phyloP scores from a whole-genome alignment of 2,113 vertebrate species.

The Seriola quinqueradiata region DNA sequence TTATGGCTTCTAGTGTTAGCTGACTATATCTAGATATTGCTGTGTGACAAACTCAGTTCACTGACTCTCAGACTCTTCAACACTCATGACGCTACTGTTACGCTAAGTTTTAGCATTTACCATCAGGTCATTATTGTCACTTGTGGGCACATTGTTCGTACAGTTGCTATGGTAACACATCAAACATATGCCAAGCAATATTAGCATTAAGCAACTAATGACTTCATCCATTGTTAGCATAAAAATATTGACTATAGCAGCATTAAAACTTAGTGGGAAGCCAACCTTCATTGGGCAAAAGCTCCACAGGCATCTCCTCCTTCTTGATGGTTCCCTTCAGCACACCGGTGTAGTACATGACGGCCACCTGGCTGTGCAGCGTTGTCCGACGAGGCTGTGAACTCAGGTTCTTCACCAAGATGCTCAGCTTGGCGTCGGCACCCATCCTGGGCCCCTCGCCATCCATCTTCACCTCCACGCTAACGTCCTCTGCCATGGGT shows the following conservation, averaged over 20 bases:
- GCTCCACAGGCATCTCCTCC: constrained; percentile 78
- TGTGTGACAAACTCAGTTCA: too few species aligned
- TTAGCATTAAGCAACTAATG: background rate
- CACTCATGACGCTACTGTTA: too few species aligned
- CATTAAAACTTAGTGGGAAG: background rate
- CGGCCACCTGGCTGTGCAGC: constrained; percentile 87
- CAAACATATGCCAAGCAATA: background rate
- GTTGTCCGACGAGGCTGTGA: constrained; percentile 81
- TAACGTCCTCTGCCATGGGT: constrained; percentile 81
- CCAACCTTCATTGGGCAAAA: constrained; percentile 85
- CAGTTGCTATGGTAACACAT: background rate
- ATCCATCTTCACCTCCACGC: constrained; percentile 85
- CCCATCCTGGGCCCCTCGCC: constrained; percentile 88
- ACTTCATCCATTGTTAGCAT: background rate
- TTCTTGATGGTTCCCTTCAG: constrained; percentile 86
- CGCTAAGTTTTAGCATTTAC: too few species aligned
- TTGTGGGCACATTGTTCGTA: too few species aligned
- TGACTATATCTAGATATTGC: too few species aligned
- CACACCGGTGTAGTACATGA: constrained; percentile 93
- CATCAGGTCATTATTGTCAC: too few species aligned
- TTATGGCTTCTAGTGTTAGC: too few species aligned
- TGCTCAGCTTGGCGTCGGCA: constrained; percentile 83
- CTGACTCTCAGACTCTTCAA: too few species aligned
- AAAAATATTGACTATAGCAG: background rate
- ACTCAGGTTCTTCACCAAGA: constrained; percentile 85